Percentiles rank a stretch among this genome's conserved stretches.
These are phyloP conservation scores for Danionella cerebrum DNA, from an alignment of 2,113 vertebrate species.

Conservation along the genomic window DNA sequence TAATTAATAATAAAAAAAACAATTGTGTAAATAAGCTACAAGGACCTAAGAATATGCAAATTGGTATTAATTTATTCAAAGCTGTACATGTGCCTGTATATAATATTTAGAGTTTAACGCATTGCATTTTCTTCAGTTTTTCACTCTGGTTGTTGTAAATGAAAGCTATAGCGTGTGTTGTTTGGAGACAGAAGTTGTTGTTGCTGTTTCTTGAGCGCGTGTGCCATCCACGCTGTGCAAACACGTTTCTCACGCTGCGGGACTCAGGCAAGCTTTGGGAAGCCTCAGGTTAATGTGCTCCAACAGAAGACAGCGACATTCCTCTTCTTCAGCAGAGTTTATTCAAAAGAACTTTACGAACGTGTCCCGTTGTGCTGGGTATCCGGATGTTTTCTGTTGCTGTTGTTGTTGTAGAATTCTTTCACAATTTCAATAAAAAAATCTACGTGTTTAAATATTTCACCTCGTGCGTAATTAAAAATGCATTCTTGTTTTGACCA, in stretches of 20 bases:
- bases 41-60: conserved; percentile 97
- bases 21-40: conserved; percentile 98
- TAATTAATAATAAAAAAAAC: conserved; percentile 81
- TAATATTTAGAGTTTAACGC: conserved; percentile 91
- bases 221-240: conserved; percentile 69
- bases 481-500: not conserved
- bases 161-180: conserved; percentile 82
- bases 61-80: conserved; percentile 99
- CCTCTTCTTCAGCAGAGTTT: conserved; percentile 52
- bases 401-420: conserved; percentile 68
- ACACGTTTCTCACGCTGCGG: conserved; percentile 47
- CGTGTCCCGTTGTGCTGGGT: conserved; percentile 81
- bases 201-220: conserved; percentile 68
- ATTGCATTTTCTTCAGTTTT: conserved; percentile 69
- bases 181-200: conserved; percentile 69
- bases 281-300: conserved; percentile 93
- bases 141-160: conserved; percentile 88
- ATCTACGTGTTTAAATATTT: conserved; percentile 63
- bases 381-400: conserved; percentile 71
- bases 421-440: conserved; percentile 88
- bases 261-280: conserved; percentile 35
- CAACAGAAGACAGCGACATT: conserved; percentile 61
- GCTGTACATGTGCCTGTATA: conserved; percentile 98
- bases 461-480: not conserved
- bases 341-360: conserved; percentile 66